A percentile compares a stretch with the other conserved stretches of the same genome.
Conservation (phyloP, 2,888 invertebrate genomes). For the Glyphotaelius pellucidus region DNA sequence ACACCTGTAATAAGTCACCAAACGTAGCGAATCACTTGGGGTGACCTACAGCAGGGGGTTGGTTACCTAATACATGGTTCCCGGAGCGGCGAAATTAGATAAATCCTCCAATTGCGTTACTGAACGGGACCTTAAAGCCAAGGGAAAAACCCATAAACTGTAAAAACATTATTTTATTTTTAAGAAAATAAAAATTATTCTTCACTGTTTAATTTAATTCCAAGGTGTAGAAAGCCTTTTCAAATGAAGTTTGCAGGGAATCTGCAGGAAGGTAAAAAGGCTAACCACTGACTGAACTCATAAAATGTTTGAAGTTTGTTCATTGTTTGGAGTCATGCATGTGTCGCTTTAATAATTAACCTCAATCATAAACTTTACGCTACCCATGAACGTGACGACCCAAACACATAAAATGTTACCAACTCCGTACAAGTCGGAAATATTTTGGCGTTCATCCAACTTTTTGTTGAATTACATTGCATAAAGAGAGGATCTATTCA, state of each 20-base stretch:
- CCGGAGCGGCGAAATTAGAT: too few relatives aligned
- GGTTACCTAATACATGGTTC: too few relatives aligned
- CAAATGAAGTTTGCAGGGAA: background rate
- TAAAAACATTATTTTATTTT: background rate
- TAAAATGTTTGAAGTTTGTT: background rate
- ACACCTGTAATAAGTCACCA: too few relatives aligned
- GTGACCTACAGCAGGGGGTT: too few relatives aligned
- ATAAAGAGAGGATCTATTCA: constrained; percentile 13
- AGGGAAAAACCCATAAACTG: too few relatives aligned
- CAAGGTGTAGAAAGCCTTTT: background rate
- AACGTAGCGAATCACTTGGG: too few relatives aligned
- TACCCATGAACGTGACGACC: constrained; percentile 5
- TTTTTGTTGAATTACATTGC: background rate
- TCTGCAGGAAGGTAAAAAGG: background rate
- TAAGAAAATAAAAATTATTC: background rate
- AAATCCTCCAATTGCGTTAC: too few relatives aligned
- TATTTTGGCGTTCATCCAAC: constrained; percentile 15
- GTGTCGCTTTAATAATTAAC: constrained; percentile 23
- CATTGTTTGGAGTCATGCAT: background rate
- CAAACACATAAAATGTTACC: constrained; percentile 21
- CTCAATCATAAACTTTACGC: constrained; percentile 4
- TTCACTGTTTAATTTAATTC: background rate
- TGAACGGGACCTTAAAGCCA: too few relatives aligned
- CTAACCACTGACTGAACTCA: background rate
- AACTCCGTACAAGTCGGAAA: background rate